Base-by-base conservation (phyloP, 1,140 invertebrate genomes). In the Pomacea maculata region DNA sequence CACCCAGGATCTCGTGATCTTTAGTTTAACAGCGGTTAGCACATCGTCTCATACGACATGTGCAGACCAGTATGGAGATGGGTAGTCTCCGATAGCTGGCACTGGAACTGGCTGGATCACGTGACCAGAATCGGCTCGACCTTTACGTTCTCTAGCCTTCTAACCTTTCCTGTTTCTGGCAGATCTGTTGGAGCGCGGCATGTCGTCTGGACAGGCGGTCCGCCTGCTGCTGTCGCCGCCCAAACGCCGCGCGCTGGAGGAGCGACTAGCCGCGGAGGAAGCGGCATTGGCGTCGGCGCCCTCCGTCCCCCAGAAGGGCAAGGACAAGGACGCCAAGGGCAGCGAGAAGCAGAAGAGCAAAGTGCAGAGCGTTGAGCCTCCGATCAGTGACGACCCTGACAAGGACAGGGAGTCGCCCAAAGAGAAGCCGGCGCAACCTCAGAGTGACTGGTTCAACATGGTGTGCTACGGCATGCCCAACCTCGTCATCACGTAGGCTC, bases 401-500 rank as follows among this genome's bases (percentile, higher is more conserved):
- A 80, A 83, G 34, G 83, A 81, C 72, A 63, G 80, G 7, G 84
- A 83, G 29, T 83, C 81, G 75, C 52, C 67, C 63, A 85, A 85
- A 68, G 57, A 85, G 63, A 80, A 83, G 45, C 64, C 70, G 9
- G 78, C 63, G 19, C 65, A 80, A 11, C 34, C 85, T 15, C 76
- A 86, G 15, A 85, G 85, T 72, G 78, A 82, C 12, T 87, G 85
- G 85, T 91, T 86, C 80, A 91, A 90, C 79, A 87, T 89, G 83
- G 88, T 91, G 11, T 90, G 89, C 75, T 91, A 91, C 82, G 90
- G 90, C 34, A 86, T 91, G 67, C 90, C 90, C 34, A 91, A 90
- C 78, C 34, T 91, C 21, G 81, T 91, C 29, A 85, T 91, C 14
- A 87, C 88, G 12, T 89, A 90, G 82, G 55, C 25, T 25, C 25